Percentiles rank a stretch among this genome's conserved stretches.
These are phyloP conservation scores for Microcebus murinus DNA, from an alignment of 2,113 vertebrate species.

Conservation along the genomic window DNA sequence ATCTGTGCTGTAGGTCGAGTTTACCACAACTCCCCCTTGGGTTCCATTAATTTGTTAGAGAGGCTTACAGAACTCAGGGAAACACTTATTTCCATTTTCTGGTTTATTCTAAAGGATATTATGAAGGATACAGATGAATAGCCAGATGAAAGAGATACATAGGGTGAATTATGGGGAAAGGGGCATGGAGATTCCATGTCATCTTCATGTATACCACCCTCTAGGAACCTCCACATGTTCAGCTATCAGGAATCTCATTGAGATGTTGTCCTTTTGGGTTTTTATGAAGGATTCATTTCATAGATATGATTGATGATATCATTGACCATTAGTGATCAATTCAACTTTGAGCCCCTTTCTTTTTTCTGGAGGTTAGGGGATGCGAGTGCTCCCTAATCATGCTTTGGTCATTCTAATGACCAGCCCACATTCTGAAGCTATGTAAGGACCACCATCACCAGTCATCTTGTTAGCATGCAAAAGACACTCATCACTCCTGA, in stretches of 20 bases:
- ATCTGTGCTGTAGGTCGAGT: too few relatives aligned
- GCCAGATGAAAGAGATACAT: not conserved
- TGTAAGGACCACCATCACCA: too few relatives aligned
- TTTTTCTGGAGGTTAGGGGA: not conserved
- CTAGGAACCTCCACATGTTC: not conserved
- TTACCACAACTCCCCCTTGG: too few relatives aligned
- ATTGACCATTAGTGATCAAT: not conserved
- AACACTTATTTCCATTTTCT: too few relatives aligned
- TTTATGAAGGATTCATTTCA: not conserved
- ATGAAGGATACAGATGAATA: not conserved
- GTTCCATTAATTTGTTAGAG: too few relatives aligned
- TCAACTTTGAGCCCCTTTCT: not conserved
- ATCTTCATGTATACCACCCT: not conserved
- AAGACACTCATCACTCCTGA: too few relatives aligned
- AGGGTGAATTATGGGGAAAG: not conserved
- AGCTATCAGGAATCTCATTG: not conserved
- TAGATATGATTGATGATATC: not conserved
- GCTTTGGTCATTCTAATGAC: not conserved
- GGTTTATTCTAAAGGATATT: not conserved
- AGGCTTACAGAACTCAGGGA: too few relatives aligned
- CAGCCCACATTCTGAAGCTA: not conserved
- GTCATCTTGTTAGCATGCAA: not conserved
- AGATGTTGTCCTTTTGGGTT: not conserved
- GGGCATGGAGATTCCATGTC: too few relatives aligned
- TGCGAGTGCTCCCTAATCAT: not conserved